Conservation (phyloP, 2,888 invertebrate species). For the Eupithecia centaureata region DNA sequence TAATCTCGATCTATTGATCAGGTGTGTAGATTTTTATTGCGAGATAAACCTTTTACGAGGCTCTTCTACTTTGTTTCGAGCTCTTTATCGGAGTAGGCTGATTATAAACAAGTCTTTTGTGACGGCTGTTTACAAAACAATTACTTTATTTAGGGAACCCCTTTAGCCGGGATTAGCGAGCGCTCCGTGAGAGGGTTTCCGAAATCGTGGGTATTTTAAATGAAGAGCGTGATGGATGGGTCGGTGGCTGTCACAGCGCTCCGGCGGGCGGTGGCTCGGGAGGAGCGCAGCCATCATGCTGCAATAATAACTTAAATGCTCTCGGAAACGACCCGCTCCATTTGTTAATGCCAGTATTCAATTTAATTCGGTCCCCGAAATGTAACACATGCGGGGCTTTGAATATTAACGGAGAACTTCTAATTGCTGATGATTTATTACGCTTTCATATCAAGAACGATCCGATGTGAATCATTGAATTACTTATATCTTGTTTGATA, state of each 20-base stretch:
- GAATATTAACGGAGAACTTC: slow-evolving; percentile 71
- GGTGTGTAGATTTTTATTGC: slow-evolving; percentile 80
- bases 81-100: slow-evolving; percentile 65
- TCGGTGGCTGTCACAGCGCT: slow-evolving; percentile 71
- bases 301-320: slow-evolving; percentile 81
- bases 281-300: slow-evolving; percentile 68
- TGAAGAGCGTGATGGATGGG: slow-evolving; percentile 81
- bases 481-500: slow-evolving; percentile 27
- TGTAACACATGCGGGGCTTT: slow-evolving; percentile 72
- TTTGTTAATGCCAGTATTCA: slow-evolving; percentile 83
- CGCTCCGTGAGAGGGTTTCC: slow-evolving; percentile 67
- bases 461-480: slow-evolving; percentile 11
- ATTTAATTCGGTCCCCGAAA: slow-evolving; percentile 79
- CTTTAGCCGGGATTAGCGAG: slow-evolving; percentile 71
- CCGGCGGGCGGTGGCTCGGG: slow-evolving; percentile 42
- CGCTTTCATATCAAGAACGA: slow-evolving; percentile 34
- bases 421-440: slow-evolving; percentile 60
- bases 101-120: slow-evolving; percentile 63
- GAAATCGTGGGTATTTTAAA: slow-evolving; percentile 81
- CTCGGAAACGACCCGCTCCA: slow-evolving; percentile 78
- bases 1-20: slow-evolving; percentile 76
- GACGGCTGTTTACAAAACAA: slow-evolving; percentile 68
- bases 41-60: slow-evolving; percentile 77
- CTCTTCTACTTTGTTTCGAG: slow-evolving; percentile 78
- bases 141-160: slow-evolving; percentile 70